These are phyloP conservation scores for Smutsia temminckii DNA, from an alignment of 2,797 vertebrate species.

Conservation along the genomic window DNA sequence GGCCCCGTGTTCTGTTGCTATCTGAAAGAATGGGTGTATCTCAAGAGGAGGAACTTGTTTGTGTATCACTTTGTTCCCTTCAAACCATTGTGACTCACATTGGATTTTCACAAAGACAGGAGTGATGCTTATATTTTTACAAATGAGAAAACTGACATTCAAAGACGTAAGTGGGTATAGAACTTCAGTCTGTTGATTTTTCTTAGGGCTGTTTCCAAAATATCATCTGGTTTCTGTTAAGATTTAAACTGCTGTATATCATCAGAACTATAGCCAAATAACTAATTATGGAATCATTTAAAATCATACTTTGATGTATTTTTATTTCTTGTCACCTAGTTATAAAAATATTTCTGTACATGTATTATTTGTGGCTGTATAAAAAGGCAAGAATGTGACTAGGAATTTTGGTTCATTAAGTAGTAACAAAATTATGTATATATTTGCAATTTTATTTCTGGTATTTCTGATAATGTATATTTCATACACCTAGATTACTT, in stretches of 20 bases:
- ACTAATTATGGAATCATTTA: constrained; percentile 25
- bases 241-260: neutral
- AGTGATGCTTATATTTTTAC: constrained; percentile 28
- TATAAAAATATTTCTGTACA: neutral
- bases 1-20: neutral
- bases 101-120: neutral
- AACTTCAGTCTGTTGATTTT: neutral
- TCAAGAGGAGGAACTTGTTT: neutral
- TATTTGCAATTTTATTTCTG: neutral
- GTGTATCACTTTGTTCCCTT: neutral
- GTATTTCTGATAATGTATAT: neutral
- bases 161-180: neutral
- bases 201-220: neutral
- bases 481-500: neutral
- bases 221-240: constrained; percentile 18
- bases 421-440: neutral
- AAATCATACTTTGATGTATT: neutral
- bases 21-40: neutral
- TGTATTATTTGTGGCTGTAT: neutral
- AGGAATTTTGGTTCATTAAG: neutral
- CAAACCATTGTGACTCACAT: neutral
- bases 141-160: neutral
- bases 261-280: constrained; percentile 2
- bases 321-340: neutral
- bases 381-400: neutral